Percentiles rank a stretch among this genome's conserved stretches.
Conservation (phyloP, 2,888 invertebrate species). For the Phrixothrix hirtus region DNA sequence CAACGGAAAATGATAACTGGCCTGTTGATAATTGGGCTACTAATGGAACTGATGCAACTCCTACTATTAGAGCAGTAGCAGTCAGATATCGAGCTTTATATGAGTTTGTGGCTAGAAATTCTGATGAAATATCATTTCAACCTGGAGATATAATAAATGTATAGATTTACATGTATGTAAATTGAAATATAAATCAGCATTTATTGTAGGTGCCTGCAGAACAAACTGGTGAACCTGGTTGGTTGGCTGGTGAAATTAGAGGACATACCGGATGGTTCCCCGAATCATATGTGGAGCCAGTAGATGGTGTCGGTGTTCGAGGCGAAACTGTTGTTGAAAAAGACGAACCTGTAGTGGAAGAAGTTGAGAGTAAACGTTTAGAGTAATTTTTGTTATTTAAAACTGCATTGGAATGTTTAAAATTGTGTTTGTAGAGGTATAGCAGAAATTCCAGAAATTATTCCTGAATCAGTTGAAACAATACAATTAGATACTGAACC, state of each 20-base stretch:
- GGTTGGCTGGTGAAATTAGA: constrained; percentile 90
- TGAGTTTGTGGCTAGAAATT: constrained; percentile 89
- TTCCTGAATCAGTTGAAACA: constrained; percentile 44
- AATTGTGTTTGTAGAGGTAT: constrained; percentile 73
- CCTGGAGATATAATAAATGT: constrained; percentile 84
- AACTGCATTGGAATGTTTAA: not conserved
- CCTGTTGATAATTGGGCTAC: constrained; percentile 55
- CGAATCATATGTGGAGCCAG: constrained; percentile 88
- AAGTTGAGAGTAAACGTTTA: constrained; percentile 50
- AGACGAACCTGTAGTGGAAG: constrained; percentile 27
- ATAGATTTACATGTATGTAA: not conserved
- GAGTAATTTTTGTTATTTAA: constrained; percentile 56
- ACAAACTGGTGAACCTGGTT: constrained; percentile 94
- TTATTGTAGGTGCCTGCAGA: constrained; percentile 65
- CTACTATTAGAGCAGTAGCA: constrained; percentile 56
- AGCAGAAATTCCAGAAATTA: constrained; percentile 71
- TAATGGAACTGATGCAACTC: constrained; percentile 40
- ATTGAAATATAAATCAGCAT: constrained; percentile 34
- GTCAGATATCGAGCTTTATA: constrained; percentile 87
- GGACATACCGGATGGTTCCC: constrained; percentile 97
- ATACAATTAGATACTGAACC: constrained; percentile 36
- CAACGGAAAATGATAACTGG: constrained; percentile 56
- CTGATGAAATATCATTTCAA: constrained; percentile 90
- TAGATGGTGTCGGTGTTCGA: constrained; percentile 58
- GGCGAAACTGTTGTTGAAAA: constrained; percentile 46